Conservation (phyloP, 2,113 vertebrate genomes). For the Stigmatopora nigra region DNA sequence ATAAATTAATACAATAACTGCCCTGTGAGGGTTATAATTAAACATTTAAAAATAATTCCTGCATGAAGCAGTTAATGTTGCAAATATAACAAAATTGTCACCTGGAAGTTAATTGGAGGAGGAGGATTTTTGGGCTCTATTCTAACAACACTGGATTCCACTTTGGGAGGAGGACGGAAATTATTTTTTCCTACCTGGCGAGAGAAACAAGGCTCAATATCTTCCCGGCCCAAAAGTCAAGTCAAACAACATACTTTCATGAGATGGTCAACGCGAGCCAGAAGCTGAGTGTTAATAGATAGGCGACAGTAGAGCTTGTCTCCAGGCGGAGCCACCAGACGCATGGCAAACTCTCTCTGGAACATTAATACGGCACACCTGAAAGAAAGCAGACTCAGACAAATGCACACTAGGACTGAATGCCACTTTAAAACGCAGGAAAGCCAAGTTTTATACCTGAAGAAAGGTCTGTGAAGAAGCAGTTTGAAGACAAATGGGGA, state of each 20-base stretch:
- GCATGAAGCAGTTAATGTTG: background rate
- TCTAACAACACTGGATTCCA: constrained; percentile 96
- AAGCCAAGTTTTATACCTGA: constrained; percentile 74
- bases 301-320: constrained; percentile 92
- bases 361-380: constrained; percentile 99
- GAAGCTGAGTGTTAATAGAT: constrained; percentile 91
- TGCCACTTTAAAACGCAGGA: background rate
- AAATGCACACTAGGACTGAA: background rate
- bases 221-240: background rate
- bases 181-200: constrained; percentile 93
- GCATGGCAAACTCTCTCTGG: constrained; percentile 95
- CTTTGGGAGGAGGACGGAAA: constrained; percentile 94
- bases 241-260: constrained; percentile 80
- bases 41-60: too few relatives aligned
- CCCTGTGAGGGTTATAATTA: too few relatives aligned
- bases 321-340: constrained; percentile 88
- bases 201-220: background rate
- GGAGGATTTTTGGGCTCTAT: constrained; percentile 98
- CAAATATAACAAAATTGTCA: constrained; percentile 40
- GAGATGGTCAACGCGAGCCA: constrained; percentile 93
- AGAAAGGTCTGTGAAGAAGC: constrained; percentile 90
- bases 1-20: too few relatives aligned
- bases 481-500: constrained; percentile 98
- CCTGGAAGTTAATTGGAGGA: constrained; percentile 95
- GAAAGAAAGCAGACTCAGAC: constrained; percentile 9